Evolutionary conservation across 2,797 vertebrate genomes (phyloP), one percentile per base, ranked within the genome.

Genomic region (Huso huso): DNA sequence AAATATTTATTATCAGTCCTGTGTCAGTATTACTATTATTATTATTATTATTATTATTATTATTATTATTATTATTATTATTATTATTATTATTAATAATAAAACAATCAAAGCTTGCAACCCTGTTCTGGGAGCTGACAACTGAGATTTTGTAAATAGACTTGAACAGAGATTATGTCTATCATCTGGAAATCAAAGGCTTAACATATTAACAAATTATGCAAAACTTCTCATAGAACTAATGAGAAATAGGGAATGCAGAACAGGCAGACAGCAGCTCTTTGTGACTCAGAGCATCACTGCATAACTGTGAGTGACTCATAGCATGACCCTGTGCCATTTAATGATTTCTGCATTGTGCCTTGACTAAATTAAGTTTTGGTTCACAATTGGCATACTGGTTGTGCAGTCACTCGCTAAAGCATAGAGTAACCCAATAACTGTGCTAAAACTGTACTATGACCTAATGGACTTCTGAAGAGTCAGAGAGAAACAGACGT

Each of bases 191-290:
- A 62, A 62, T 62, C 13, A 62, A 62, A 23, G 48, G 61, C 18
- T 62, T 62, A 62, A 62, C 11, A 62, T 18, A 62, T 23, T 62
- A 12, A 48, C 61, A 62, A 62, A 62, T 37, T 62, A 62, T 62
- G 61, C 18, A n/a, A 62, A 62, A 48, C 12, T 11, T 58, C 55
- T 58, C 12, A 58, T 10, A 58, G 55, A 11, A 6, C 12, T 58
- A 58, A 58, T n/a, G 12, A 6, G 11, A n/a, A 58, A 58, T 4
- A 58, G 12, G 12, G 55, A 58, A 58, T 6, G 55, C 13, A 12
- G 12, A 58, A 58, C 13, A 13, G 55, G 55, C 11, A n/a, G 11
- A 11, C 6, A 10, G 6, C 55, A 37, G 23, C 23, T 37, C 23
- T 37, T 37, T 37, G 23, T 10, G 55, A 58, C 13, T 58, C 7